These are phyloP conservation scores for Tridacna gigas DNA, from an alignment of 2,888 invertebrate species.

Conservation along the genomic window DNA sequence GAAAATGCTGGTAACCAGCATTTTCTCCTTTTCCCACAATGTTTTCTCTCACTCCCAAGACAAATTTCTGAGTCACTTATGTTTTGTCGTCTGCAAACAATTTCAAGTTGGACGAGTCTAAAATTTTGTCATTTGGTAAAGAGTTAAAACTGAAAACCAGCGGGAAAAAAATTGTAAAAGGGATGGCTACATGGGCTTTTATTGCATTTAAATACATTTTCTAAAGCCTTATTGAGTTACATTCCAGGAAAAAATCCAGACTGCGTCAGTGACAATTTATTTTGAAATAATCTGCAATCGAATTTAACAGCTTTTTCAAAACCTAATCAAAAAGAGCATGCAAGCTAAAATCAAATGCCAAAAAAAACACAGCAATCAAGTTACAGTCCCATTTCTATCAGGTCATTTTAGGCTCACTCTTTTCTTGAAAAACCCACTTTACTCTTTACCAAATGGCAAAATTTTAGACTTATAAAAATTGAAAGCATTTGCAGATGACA, in stretches of 20 bases:
- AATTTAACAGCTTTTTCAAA: constrained; percentile 18
- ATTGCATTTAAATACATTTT: constrained; percentile 14
- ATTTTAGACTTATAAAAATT: too few relatives aligned
- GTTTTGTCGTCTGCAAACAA: too few relatives aligned
- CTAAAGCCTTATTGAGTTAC: neutral
- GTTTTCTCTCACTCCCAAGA: too few relatives aligned
- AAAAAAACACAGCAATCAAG: constrained; percentile 6
- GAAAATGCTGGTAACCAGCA: neutral
- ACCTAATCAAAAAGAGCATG: constrained; percentile 15
- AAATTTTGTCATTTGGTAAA: too few relatives aligned
- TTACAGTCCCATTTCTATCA: neutral
- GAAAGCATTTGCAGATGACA: too few relatives aligned
- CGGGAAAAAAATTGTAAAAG: neutral
- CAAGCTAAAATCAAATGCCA: constrained; percentile 1
- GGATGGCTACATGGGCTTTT: neutral
- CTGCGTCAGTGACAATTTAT: constrained; percentile 1
- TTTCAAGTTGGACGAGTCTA: too few relatives aligned
- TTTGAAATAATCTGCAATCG: neutral
- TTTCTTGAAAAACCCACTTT: constrained; percentile 4
- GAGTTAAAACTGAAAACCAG: neutral
- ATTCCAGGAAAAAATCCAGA: neutral
- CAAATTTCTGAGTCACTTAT: too few relatives aligned
- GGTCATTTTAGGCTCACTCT: constrained; percentile 1
- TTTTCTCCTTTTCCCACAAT: constrained; percentile 15
- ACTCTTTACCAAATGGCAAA: too few relatives aligned